Conservation (phyloP, 2,888 invertebrate genomes). For the Mythimna pallens region DNA sequence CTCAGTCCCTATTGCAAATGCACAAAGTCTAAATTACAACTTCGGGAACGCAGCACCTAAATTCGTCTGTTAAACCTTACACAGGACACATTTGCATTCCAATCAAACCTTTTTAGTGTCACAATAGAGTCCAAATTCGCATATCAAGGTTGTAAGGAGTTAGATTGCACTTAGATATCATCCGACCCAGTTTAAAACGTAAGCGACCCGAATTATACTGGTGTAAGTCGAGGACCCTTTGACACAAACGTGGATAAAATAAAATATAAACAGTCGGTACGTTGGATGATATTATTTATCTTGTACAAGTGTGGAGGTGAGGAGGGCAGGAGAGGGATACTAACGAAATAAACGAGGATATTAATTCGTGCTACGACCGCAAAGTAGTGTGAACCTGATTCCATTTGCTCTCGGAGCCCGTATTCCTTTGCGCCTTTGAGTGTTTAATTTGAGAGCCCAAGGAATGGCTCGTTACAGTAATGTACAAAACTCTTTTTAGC, state of each 20-base stretch:
- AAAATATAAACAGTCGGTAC: conserved; percentile 65
- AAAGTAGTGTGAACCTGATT: conserved; percentile 43
- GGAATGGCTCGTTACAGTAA: conserved; percentile 43
- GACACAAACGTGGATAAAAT: conserved; percentile 65
- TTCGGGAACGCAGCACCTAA: conserved; percentile 14
- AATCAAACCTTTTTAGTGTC: conserved; percentile 24
- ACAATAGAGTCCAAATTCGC: conserved; percentile 22
- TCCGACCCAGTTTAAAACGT: conserved; percentile 70
- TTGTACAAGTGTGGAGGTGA: conserved; percentile 43
- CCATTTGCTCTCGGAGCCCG: conserved; percentile 16
- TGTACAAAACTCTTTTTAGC: conserved; percentile 23
- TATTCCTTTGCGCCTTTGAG: conserved; percentile 50
- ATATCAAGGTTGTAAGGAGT: conserved; percentile 20
- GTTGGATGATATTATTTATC: conserved; percentile 67
- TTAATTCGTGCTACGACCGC: conserved; percentile 32
- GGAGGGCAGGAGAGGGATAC: conserved; percentile 5
- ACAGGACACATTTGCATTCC: conserved; percentile 17
- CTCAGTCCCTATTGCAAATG: conserved; percentile 16
- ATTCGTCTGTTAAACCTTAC: conserved; percentile 45
- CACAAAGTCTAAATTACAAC: conserved; percentile 41
- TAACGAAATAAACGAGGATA: conserved; percentile 46
- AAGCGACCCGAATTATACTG: conserved; percentile 67
- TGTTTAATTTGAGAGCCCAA: conserved; percentile 22
- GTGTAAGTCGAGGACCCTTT: conserved; percentile 65
- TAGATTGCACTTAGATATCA: conserved; percentile 62